phyloP scores from a whole-genome alignment of 2,113 vertebrate species.

The Brachyhypopomus gauderio region DNA sequence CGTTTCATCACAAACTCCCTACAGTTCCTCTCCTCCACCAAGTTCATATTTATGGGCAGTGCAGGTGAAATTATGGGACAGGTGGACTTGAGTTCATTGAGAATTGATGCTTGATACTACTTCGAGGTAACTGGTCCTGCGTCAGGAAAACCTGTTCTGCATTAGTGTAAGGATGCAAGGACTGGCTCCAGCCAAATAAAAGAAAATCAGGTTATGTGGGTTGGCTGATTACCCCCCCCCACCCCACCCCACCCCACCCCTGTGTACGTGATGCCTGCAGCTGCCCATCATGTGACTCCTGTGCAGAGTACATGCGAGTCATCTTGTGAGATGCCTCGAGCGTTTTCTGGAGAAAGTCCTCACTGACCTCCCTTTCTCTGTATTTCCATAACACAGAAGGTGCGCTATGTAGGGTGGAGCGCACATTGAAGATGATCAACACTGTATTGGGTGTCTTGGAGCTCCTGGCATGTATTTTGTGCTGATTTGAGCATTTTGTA shows the following conservation, averaged over 20 bases:
- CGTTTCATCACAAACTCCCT: not conserved
- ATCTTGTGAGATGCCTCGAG: slow-evolving; percentile 64
- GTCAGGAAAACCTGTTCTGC: not conserved
- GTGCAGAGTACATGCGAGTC: slow-evolving; percentile 62
- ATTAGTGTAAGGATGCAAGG: not conserved
- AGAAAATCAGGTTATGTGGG: slow-evolving; percentile 43
- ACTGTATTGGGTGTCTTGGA: slow-evolving; percentile 17
- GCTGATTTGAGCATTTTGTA: not conserved
- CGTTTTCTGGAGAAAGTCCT: slow-evolving; percentile 31
- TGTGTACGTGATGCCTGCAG: slow-evolving; percentile 55
- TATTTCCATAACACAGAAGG: not conserved
- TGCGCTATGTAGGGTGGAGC: not conserved
- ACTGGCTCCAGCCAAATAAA: not conserved
- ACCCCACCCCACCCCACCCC: not conserved
- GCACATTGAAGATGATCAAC: not conserved
- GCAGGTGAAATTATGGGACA: no score
- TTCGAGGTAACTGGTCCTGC: not conserved
- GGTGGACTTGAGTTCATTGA: no score
- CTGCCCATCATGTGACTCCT: slow-evolving; percentile 67
- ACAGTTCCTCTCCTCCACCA: no score
- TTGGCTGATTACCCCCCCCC: slow-evolving; percentile 11
- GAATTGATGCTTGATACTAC: not conserved
- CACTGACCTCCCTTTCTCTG: slow-evolving; percentile 2
- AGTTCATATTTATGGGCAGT: no score
- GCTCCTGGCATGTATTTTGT: not conserved